Evolutionary conservation across 2,888 invertebrate genomes (phyloP).

Genomic region (Drosophila algonquin): DNA sequence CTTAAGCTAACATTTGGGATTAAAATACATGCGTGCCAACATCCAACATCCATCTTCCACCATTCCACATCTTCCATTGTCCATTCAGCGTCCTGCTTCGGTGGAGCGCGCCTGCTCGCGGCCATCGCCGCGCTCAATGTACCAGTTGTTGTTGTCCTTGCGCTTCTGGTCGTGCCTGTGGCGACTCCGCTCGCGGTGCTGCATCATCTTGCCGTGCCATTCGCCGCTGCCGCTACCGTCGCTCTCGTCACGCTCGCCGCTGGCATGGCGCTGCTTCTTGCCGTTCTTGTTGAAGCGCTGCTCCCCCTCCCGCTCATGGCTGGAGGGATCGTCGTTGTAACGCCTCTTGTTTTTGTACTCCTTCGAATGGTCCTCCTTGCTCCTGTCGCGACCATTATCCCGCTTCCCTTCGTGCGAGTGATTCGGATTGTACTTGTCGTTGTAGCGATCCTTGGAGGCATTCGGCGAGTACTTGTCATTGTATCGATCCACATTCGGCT

Average conservation of each 20-base stretch:
- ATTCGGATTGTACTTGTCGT: constrained; percentile 31
- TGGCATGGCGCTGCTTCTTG: constrained; percentile 6
- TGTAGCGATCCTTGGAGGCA: constrained; percentile 52
- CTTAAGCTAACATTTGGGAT: constrained; percentile 31
- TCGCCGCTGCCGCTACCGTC: constrained; percentile 64
- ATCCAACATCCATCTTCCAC: neutral
- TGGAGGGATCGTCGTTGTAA: constrained; percentile 20
- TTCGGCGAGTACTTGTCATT: constrained; percentile 42
- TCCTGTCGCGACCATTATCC: constrained; percentile 1
- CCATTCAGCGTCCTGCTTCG: constrained; percentile 46
- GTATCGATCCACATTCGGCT: constrained; percentile 34
- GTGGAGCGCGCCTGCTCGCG: constrained; percentile 77
- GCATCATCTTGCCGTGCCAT: constrained; percentile 81
- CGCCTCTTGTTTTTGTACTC: constrained; percentile 17
- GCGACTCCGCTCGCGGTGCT: constrained; percentile 77
- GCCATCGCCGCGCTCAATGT: constrained; percentile 78
- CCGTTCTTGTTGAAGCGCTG: constrained; percentile 13
- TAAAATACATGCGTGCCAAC: constrained; percentile 17
- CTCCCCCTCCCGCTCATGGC: constrained; percentile 12
- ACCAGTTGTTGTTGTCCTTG: constrained; percentile 81
- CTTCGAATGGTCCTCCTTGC: constrained; percentile 41
- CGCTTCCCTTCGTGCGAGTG: constrained; percentile 37
- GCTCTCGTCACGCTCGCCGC: constrained; percentile 13
- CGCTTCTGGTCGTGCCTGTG: constrained; percentile 68
- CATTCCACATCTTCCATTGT: no score